Evolutionary conservation across 1,140 invertebrate genomes (phyloP).

Genomic region (Zaprionus gabonicus): DNA sequence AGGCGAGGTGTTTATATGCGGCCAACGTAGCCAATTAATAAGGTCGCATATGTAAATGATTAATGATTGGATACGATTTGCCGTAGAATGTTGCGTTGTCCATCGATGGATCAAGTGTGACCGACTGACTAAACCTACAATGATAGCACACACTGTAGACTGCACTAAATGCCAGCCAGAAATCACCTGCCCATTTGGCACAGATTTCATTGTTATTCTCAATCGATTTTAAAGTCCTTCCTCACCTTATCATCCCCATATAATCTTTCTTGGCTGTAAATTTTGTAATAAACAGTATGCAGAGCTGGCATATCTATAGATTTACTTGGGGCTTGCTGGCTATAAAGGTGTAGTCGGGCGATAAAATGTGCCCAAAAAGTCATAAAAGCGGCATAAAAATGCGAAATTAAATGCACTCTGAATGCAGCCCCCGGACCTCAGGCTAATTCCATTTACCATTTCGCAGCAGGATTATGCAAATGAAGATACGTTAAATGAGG

Average conservation of each 20-base stretch:
- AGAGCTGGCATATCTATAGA: background rate
- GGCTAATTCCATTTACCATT: conserved; percentile 35
- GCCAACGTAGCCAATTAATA: conserved; percentile 62
- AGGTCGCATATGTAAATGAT: conserved; percentile 59
- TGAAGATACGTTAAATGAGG: conserved; percentile 27
- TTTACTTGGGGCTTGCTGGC: background rate
- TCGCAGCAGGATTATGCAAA: conserved; percentile 63
- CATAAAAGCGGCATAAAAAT: conserved; percentile 33
- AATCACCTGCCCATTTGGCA: background rate
- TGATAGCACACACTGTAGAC: too few species aligned
- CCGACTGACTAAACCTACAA: too few species aligned
- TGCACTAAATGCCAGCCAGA: background rate
- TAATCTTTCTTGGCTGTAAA: background rate
- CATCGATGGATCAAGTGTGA: conserved; percentile 33
- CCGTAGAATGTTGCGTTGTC: conserved; percentile 17
- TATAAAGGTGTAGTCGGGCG: conserved; percentile 5
- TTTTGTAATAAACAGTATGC: background rate
- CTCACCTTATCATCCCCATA: background rate
- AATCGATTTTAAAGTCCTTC: background rate
- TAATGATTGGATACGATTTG: conserved; percentile 54
- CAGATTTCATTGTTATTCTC: background rate
- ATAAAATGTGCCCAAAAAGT: conserved; percentile 4
- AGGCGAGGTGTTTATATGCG: conserved; percentile 33
- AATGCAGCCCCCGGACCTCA: conserved; percentile 11
- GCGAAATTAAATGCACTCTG: conserved; percentile 29